phyloP scores from a whole-genome alignment of 1,140 invertebrate genomes.

The Sycobia sp. region DNA sequence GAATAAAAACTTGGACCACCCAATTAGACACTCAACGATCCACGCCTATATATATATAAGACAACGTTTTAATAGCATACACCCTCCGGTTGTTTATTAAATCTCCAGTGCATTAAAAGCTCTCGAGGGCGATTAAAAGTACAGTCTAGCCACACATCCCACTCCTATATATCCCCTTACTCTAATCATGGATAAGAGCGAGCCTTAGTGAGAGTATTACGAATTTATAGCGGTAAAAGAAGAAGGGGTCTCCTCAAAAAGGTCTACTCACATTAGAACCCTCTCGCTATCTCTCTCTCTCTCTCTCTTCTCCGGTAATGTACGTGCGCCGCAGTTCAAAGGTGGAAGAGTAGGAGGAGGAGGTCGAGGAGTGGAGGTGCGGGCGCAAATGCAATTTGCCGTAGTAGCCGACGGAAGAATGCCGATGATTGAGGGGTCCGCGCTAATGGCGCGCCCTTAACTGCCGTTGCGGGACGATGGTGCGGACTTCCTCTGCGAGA shows the following conservation, averaged over 20 bases:
- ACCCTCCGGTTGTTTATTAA: too few relatives aligned
- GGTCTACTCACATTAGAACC: too few relatives aligned
- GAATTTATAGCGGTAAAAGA: conserved; percentile 10
- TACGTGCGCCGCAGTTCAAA: conserved; percentile 13
- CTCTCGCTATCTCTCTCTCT: too few relatives aligned
- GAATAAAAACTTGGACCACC: too few relatives aligned
- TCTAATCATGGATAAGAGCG: conserved; percentile 6
- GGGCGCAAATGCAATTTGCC: conserved; percentile 29
- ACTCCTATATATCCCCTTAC: neutral
- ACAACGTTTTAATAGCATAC: too few relatives aligned
- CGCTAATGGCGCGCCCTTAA: neutral
- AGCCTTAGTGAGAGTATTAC: too few relatives aligned
- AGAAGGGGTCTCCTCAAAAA: neutral
- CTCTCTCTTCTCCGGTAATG: neutral
- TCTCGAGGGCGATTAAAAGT: conserved; percentile 27
- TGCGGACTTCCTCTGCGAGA: neutral
- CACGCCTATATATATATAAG: too few relatives aligned
- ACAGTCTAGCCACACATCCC: too few relatives aligned
- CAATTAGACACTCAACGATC: too few relatives aligned
- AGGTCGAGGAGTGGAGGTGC: too few relatives aligned
- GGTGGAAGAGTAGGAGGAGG: conserved; percentile 1
- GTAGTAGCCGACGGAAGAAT: conserved; percentile 13
- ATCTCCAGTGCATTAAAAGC: conserved; percentile 11
- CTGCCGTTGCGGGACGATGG: neutral
- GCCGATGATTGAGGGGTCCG: conserved; percentile 16